Conservation (phyloP, 35 echinoderm and acorn worm species). For the Chiridota heheva region DNA sequence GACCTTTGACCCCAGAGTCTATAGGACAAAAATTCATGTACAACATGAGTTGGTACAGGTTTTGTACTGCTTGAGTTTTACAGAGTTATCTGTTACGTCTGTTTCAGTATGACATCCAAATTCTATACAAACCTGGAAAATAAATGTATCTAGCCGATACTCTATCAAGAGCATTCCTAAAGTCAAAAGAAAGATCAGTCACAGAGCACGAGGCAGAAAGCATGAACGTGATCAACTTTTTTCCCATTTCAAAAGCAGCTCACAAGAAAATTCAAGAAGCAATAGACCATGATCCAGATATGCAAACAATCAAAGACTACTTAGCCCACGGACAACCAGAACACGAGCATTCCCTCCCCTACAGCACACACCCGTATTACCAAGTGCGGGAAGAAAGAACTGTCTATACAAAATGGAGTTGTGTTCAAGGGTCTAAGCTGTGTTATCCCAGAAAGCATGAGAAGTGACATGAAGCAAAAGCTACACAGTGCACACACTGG, state of each 20-base stretch:
- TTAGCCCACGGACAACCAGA: conserved; percentile 26
- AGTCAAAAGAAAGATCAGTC: conserved; percentile 15
- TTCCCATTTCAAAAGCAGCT: neutral
- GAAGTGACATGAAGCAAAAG: conserved; percentile 29
- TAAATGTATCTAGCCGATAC: conserved; percentile 20
- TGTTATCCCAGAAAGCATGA: conserved; percentile 49
- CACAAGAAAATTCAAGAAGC: conserved; percentile 9
- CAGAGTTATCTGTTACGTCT: neutral
- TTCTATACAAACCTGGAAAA: neutral
- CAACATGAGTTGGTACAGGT: no score
- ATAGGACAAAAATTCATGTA: no score
- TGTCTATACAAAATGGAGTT: conserved; percentile 47
- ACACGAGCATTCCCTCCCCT: neutral
- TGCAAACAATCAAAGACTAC: conserved; percentile 37
- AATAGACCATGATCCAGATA: conserved; percentile 10
- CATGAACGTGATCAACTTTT: conserved; percentile 16
- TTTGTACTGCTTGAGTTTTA: neutral
- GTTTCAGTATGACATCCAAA: neutral
- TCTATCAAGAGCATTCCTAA: conserved; percentile 8
- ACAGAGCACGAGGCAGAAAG: conserved; percentile 33
- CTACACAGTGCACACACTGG: conserved; percentile 41
- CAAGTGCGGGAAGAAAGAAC: conserved; percentile 28
- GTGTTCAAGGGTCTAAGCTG: conserved; percentile 47
- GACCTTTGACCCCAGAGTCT: no score
- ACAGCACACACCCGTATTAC: conserved; percentile 37